Base-by-base conservation (phyloP, 37 sponge, comb jelly and placozoan genomes). In the Ianthella basta region DNA sequence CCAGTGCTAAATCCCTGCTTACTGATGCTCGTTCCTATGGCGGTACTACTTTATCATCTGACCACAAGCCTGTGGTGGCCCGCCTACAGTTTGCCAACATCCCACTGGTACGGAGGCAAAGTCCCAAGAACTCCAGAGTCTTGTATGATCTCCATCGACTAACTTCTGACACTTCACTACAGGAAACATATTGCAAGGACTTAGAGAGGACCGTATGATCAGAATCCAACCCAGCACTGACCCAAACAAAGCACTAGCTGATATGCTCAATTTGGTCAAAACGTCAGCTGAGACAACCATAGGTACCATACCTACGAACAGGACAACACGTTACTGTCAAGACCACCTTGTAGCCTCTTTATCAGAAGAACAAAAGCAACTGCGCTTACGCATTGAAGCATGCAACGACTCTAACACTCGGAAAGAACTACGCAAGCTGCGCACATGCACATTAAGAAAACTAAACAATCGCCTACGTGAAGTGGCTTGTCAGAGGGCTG, bases 21-120 rank as follows among this genome's bases (percentile, higher is more conserved):
- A 72, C 73, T 13, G 73, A 72, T 40, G 73, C 73, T 30, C 13
- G 73, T 20, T 72, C 73, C 39, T 72, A 72, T 72, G 73, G 73
- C 18, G 73, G 73, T 33, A 19, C 73, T 21, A 72, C 73, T 8
- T 19, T 29, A 37, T 72, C 73, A 72, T 72, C 73, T 33, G 73
- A 72, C 73, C 73, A 72, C 73, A 72, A 72, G 30, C 8, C 19
- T 15, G 73, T 72, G 36, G 30, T 72, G 30, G 73, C 73, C 36
- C 73, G 39, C 37, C 66, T 64, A 10, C 66, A 64, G 23, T 64
- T n/a, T 64, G 59, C 66, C 66, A 64, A 64, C 66, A 64, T 64
- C 8, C 20, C 66, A 29, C 23, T 16, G 20, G 14, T 64, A 8
- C 27, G 66, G 66, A 64, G 23, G 66, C 14, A 10, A 64, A 29